Conservation (phyloP, 2,797 vertebrate genomes). For the Falco peregrinus region DNA sequence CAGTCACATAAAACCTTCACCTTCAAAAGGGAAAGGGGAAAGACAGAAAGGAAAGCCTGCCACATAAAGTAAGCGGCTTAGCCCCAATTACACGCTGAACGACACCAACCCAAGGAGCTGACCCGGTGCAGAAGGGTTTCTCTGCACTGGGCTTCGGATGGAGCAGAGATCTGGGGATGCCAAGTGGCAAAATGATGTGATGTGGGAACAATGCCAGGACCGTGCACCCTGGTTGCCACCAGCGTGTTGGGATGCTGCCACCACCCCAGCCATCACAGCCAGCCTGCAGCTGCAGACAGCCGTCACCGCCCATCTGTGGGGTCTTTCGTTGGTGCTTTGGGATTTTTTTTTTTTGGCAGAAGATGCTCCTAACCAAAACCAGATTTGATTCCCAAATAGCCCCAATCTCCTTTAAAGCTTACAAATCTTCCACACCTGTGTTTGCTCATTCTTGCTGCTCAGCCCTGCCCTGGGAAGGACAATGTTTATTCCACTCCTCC, state of each 20-base stretch:
- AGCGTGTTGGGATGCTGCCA: not conserved
- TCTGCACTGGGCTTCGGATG: rapidly evolving
- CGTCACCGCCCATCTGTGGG: not conserved
- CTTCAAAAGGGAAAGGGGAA: not conserved
- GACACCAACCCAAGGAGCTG: rapidly evolving
- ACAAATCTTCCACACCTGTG: conserved; percentile 63
- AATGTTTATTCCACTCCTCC: conserved; percentile 50
- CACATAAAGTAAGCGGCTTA: not conserved
- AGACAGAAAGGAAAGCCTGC: not conserved
- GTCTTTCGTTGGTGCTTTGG: not conserved
- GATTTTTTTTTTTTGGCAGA: not conserved
- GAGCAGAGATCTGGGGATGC: not conserved
- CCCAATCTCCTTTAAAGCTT: conserved; percentile 51
- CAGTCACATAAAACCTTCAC: conserved; percentile 3
- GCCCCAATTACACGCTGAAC: not conserved
- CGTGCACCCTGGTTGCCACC: not conserved
- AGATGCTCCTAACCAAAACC: conserved; percentile 52
- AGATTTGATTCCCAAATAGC: conserved; percentile 60
- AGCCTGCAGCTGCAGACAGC: conserved; percentile 55
- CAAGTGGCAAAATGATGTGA: rapidly evolving
- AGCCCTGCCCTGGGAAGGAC: not conserved
- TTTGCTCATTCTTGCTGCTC: conserved; percentile 54
- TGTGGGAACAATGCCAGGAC: not conserved
- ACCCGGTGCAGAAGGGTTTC: not conserved
- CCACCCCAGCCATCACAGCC: not conserved